Conservation (phyloP, 2,113 vertebrate genomes). For the Hippocampus comes region DNA sequence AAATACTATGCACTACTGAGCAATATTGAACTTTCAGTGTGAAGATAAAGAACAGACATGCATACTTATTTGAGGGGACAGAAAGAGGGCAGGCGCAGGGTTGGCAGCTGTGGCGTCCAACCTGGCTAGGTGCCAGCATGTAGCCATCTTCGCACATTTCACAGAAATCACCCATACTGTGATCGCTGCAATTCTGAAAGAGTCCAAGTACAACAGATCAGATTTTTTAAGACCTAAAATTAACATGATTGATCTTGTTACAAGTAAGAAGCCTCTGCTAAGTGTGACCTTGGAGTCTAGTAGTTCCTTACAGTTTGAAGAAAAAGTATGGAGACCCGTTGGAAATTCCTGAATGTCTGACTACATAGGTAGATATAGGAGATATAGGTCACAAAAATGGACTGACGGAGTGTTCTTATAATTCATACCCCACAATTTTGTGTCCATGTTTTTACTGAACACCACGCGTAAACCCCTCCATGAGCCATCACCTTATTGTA, state of each 20-base stretch:
- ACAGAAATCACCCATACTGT: slow-evolving; percentile 87
- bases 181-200: slow-evolving; percentile 81
- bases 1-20: slow-evolving; percentile 2
- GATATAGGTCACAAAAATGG: too few relatives aligned
- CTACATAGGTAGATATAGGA: too few relatives aligned
- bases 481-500: too few relatives aligned
- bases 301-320: too few relatives aligned
- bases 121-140: slow-evolving; percentile 60
- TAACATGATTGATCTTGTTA: background rate
- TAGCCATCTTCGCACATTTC: slow-evolving; percentile 86
- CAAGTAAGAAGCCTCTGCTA: background rate
- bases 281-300: background rate
- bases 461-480: too few relatives aligned
- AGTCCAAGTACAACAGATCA: background rate
- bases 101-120: slow-evolving; percentile 69
- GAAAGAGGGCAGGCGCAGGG: slow-evolving; percentile 89
- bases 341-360: too few relatives aligned
- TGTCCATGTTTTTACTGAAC: too few relatives aligned
- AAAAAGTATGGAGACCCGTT: too few relatives aligned
- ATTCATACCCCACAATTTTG: too few relatives aligned
- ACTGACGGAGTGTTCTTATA: too few relatives aligned
- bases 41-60: background rate
- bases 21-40: background rate
- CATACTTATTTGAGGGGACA: slow-evolving; percentile 81
- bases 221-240: background rate